Evolutionary conservation across 2,888 invertebrate species (phyloP).

Genomic region (Leptinotarsa rubiginosa): DNA sequence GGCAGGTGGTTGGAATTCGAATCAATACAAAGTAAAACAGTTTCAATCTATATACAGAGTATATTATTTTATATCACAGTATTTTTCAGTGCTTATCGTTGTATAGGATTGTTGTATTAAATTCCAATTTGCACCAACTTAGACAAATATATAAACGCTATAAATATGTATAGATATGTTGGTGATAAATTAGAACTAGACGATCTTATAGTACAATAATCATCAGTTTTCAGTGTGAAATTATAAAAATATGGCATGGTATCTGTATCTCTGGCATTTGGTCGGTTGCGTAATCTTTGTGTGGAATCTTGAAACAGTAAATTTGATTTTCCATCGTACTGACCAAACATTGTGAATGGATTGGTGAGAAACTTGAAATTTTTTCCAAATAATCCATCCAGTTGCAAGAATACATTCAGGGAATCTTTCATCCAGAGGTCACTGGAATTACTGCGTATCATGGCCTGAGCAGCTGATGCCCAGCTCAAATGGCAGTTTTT

Average conservation of each 20-base stretch:
- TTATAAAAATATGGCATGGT: slow-evolving; percentile 57
- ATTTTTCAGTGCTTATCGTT: slow-evolving; percentile 29
- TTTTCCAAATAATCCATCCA: slow-evolving; percentile 80
- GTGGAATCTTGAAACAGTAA: slow-evolving; percentile 77
- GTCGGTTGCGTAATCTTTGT: slow-evolving; percentile 57
- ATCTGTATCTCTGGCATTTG: slow-evolving; percentile 58
- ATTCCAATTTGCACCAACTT: not conserved
- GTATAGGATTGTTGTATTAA: slow-evolving; percentile 19
- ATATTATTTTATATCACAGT: slow-evolving; percentile 25
- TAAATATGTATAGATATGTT: slow-evolving; percentile 6
- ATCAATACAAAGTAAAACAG: slow-evolving; percentile 21
- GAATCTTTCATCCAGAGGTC: slow-evolving; percentile 75
- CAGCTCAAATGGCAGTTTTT: slow-evolving; percentile 74
- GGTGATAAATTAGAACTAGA: slow-evolving; percentile 1
- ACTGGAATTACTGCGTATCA: slow-evolving; percentile 71
- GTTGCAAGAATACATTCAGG: slow-evolving; percentile 75
- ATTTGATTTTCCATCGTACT: slow-evolving; percentile 73
- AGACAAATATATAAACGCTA: slow-evolving; percentile 22
- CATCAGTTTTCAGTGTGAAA: slow-evolving; percentile 42
- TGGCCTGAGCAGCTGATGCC: slow-evolving; percentile 77
- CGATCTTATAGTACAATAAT: slow-evolving; percentile 44
- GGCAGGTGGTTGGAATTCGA: slow-evolving; percentile 20
- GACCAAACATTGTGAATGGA: slow-evolving; percentile 78
- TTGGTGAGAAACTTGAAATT: slow-evolving; percentile 70
- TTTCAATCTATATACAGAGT: slow-evolving; percentile 22